These are phyloP conservation scores for Drosophila melanosoma DNA, from an alignment of 2,888 invertebrate species.

Conservation along the genomic window DNA sequence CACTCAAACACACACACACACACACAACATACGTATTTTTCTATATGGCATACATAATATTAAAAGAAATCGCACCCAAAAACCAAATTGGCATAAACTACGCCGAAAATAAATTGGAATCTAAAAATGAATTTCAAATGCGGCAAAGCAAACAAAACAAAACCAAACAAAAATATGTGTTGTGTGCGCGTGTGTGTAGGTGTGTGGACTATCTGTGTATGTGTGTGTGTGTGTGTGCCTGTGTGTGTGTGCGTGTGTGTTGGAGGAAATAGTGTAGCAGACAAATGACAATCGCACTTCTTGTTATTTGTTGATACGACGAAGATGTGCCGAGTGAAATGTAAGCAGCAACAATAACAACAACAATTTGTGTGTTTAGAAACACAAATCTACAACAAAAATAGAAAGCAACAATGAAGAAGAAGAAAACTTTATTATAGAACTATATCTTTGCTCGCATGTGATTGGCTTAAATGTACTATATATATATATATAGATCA, in stretches of 20 bases:
- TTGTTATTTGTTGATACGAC: constrained; percentile 47
- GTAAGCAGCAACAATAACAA: constrained; percentile 13
- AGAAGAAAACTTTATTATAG: background rate
- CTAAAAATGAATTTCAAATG: constrained; percentile 79
- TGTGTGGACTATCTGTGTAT: background rate
- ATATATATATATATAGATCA: no score
- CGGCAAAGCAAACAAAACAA: constrained; percentile 57
- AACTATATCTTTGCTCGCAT: background rate
- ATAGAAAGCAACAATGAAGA: constrained; percentile 10
- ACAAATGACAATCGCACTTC: constrained; percentile 32
- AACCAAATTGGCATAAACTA: constrained; percentile 77
- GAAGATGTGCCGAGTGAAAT: constrained; percentile 24
- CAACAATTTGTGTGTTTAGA: constrained; percentile 2
- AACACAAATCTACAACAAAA: constrained; percentile 17
- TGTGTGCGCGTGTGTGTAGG: constrained; percentile 2
- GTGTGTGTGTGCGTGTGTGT: no score
- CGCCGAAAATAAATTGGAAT: constrained; percentile 79
- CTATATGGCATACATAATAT: constrained; percentile 73
- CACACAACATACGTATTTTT: constrained; percentile 13
- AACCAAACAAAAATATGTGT: constrained; percentile 27
- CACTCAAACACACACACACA: constrained; percentile 12
- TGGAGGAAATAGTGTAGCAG: constrained; percentile 44
- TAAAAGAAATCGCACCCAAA: constrained; percentile 75
- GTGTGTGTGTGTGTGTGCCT: constrained; percentile 4
- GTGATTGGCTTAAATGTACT: background rate